Evolutionary conservation across 2,797 vertebrate genomes (phyloP).

Genomic region (Eulemur albifrons): DNA sequence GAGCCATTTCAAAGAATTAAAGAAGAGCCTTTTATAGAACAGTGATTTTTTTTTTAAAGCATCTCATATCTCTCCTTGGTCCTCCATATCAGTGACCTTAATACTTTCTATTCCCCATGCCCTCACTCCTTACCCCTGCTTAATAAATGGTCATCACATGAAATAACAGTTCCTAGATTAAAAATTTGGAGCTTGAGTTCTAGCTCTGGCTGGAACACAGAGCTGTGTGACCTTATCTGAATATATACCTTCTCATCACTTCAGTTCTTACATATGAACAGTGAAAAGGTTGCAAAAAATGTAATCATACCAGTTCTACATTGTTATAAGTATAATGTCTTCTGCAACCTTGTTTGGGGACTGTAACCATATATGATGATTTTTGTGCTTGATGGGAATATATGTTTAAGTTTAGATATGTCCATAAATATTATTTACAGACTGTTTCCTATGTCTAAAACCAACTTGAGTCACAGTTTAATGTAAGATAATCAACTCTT

Average conservation of each 20-base stretch:
- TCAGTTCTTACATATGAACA: conserved; percentile 1
- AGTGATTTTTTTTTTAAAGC: not conserved
- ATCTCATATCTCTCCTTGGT: not conserved
- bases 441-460: not conserved
- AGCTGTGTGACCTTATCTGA: not conserved
- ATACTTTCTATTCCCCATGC: not conserved
- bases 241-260: not conserved
- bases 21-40: not conserved
- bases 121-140: not conserved
- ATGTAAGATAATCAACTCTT: conserved; percentile 22
- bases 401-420: not conserved
- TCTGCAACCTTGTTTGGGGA: not conserved
- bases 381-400: conserved; percentile 15
- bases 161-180: not conserved
- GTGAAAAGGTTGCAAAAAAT: not conserved
- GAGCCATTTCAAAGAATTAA: conserved; percentile 8
- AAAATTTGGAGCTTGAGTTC: not conserved
- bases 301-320: not conserved
- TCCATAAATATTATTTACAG: not conserved
- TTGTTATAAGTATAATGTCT: conserved; percentile 5
- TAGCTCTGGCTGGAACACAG: not conserved
- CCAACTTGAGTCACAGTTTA: conserved; percentile 12
- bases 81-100: not conserved
- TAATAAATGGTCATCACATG: not conserved
- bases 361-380: not conserved